A percentile compares a stretch with the other conserved stretches of the same genome.
Conservation (phyloP, 2,797 vertebrate genomes). For the Chanos chanos region DNA sequence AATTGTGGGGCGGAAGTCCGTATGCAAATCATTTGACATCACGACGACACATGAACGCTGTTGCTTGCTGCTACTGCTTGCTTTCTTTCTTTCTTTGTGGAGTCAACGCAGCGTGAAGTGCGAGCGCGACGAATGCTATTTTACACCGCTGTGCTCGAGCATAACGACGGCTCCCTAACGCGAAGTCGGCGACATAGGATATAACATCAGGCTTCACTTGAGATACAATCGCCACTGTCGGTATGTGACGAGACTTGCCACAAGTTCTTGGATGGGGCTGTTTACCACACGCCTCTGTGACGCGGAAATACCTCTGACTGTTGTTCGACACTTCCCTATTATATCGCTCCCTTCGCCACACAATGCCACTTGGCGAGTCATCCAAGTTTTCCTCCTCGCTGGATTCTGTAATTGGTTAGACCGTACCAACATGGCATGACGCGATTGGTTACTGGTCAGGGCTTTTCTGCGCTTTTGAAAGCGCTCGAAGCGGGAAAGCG, state of each 20-base stretch:
- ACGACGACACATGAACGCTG: slow-evolving; percentile 27
- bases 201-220: too few relatives aligned
- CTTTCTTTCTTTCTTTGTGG: too few relatives aligned
- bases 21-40: slow-evolving; percentile 67
- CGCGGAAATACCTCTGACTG: slow-evolving; percentile 37
- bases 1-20: slow-evolving; percentile 69
- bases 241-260: slow-evolving; percentile 20
- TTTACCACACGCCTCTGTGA: slow-evolving; percentile 16
- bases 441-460: slow-evolving; percentile 60
- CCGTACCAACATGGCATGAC: slow-evolving; percentile 75
- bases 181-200: too few relatives aligned
- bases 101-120: too few relatives aligned
- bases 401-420: slow-evolving; percentile 60
- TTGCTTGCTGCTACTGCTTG: background rate
- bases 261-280: slow-evolving; percentile 26
- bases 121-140: too few relatives aligned
- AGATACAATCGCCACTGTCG: slow-evolving; percentile 12
- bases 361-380: slow-evolving; percentile 21
- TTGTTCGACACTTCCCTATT: slow-evolving; percentile 51
- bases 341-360: slow-evolving; percentile 4
- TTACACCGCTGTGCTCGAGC: too few relatives aligned
- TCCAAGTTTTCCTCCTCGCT: slow-evolving; percentile 46
- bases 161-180: too few relatives aligned
- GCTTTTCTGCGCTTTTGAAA: slow-evolving; percentile 46
- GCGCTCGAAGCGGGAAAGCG: slow-evolving; percentile 39